These are phyloP conservation scores for Resseliella maxima DNA, from an alignment of 2,888 invertebrate genomes.

Conservation along the genomic window DNA sequence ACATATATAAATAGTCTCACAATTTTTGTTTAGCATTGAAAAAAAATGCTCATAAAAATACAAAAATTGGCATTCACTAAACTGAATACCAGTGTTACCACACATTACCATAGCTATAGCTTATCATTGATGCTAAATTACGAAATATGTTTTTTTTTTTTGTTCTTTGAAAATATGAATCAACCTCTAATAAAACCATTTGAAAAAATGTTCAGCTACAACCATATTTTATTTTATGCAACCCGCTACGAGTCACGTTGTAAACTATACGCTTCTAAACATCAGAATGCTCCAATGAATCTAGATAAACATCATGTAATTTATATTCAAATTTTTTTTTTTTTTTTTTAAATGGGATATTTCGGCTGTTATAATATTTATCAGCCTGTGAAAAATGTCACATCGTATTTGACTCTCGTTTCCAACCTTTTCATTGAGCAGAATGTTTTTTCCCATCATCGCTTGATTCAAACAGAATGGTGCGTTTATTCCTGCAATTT, in stretches of 20 bases:
- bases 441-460: background rate
- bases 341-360: background rate
- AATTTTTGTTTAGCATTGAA: too few species aligned
- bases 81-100: too few species aligned
- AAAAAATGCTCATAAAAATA: too few species aligned
- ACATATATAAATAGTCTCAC: too few species aligned
- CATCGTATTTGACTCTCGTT: background rate
- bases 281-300: background rate
- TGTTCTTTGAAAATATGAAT: background rate
- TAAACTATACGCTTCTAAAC: background rate
- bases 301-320: background rate
- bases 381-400: background rate
- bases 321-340: slow-evolving; percentile 4
- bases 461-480: background rate
- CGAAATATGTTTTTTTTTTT: background rate
- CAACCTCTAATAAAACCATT: background rate
- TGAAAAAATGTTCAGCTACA: background rate
- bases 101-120: too few species aligned
- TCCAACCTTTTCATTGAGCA: background rate
- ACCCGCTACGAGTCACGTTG: background rate
- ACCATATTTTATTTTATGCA: background rate
- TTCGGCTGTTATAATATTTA: background rate
- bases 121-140: background rate
- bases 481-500: background rate
- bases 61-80: too few species aligned